Evolutionary conservation across 2,113 vertebrate genomes (phyloP).

Genomic region (Coptodon bakossiorum): DNA sequence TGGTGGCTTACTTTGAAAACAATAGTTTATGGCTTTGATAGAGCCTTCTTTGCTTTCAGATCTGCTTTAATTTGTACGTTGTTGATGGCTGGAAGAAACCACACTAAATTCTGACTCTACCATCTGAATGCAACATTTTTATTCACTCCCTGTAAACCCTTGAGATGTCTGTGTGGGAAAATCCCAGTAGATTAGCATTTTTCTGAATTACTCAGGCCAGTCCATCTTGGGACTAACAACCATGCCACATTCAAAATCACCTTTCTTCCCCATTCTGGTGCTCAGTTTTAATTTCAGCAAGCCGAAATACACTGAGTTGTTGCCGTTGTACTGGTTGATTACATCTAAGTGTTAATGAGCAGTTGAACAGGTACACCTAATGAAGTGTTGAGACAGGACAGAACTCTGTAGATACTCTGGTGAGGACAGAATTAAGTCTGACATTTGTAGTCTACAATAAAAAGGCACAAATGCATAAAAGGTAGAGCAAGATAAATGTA

Average conservation of each 20-base stretch:
- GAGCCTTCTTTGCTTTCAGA: background rate
- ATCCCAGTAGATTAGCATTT: background rate
- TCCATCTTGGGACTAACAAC: background rate
- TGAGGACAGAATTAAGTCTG: background rate
- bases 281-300: background rate
- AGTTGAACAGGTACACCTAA: background rate
- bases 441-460: background rate
- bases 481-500: background rate
- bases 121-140: background rate
- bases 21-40: background rate
- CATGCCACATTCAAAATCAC: background rate
- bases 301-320: background rate
- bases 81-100: background rate
- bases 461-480: background rate
- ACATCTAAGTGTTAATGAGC: background rate
- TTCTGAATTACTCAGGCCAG: background rate
- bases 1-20: background rate
- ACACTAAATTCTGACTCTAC: background rate
- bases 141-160: background rate
- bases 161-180: background rate
- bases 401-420: background rate
- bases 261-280: background rate
- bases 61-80: background rate
- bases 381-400: background rate
- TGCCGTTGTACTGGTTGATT: background rate